These are phyloP conservation scores for Meleagris gallopavo DNA, from an alignment of 2,113 vertebrate genomes.

Conservation along the genomic window DNA sequence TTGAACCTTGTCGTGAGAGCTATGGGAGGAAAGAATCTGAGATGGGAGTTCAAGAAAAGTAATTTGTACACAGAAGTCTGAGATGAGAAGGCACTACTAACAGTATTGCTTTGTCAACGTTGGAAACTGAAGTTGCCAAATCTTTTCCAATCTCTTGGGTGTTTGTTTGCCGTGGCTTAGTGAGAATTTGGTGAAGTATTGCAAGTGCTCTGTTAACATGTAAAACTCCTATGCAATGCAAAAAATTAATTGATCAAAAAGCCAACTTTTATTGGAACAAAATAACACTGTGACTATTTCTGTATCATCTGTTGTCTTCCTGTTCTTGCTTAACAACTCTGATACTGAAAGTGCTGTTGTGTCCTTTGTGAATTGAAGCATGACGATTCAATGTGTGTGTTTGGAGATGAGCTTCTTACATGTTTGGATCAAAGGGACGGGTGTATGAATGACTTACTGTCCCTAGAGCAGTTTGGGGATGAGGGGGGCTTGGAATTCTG, in stretches of 20 bases:
- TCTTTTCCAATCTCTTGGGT: background rate
- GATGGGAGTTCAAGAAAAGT: background rate
- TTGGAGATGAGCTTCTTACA: background rate
- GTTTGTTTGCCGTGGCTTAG: background rate
- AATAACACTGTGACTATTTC: background rate
- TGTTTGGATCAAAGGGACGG: background rate
- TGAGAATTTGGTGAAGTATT: background rate
- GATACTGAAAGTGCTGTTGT: background rate
- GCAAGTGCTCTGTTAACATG: background rate
- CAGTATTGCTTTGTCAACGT: background rate
- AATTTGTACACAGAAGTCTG: background rate
- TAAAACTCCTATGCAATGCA: background rate
- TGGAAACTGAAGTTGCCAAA: background rate
- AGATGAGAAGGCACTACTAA: background rate
- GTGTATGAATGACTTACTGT: background rate
- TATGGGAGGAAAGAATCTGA: background rate
- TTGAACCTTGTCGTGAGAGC: background rate
- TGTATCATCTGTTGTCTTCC: background rate
- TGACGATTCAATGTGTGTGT: background rate
- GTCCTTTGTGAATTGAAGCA: constrained; percentile 17
- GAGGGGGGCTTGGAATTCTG: background rate
- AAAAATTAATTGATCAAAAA: background rate
- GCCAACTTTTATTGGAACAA: background rate
- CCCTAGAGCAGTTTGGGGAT: background rate
- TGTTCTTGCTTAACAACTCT: background rate